Conservation (phyloP, 1,140 invertebrate species). For the Megalonaias nervosa region DNA sequence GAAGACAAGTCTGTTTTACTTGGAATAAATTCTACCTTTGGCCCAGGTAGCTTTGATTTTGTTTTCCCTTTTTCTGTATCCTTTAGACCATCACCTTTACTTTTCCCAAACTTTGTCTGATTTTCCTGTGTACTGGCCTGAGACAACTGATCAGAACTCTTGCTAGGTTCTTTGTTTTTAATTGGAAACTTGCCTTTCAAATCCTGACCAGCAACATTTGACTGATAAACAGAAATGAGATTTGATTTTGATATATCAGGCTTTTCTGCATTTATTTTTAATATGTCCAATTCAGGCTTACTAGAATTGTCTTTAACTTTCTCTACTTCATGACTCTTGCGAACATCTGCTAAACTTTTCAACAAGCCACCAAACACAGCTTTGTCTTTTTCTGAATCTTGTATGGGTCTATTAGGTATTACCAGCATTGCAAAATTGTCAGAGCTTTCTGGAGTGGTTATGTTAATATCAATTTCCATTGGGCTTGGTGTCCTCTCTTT, state of each 20-base stretch:
- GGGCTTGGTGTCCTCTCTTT: no score
- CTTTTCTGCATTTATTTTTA: no score
- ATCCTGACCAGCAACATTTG: no score
- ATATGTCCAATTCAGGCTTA: slow-evolving; percentile 1
- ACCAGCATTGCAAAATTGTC: slow-evolving; percentile 14
- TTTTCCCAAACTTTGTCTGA: background rate
- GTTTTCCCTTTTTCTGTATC: background rate
- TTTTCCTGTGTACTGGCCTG: background rate
- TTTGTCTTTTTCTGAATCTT: slow-evolving; percentile 28
- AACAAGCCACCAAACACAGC: slow-evolving; percentile 27
- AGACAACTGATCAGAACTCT: no score
- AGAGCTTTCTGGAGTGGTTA: no score
- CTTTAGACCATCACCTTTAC: background rate
- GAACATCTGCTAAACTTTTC: slow-evolving; percentile 32
- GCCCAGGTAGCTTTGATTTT: background rate
- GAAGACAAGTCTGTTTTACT: background rate
- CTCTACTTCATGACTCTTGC: slow-evolving; percentile 19
- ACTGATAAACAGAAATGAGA: no score
- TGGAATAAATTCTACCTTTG: background rate
- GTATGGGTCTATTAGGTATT: slow-evolving; percentile 10
- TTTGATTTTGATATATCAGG: no score
- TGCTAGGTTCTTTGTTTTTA: no score
- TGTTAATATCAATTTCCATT: no score
- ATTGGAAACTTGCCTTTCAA: no score
- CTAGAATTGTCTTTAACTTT: slow-evolving; percentile 6